Evolutionary conservation across 2,888 invertebrate species (phyloP).

Genomic region (Perizoma flavofasciatum): DNA sequence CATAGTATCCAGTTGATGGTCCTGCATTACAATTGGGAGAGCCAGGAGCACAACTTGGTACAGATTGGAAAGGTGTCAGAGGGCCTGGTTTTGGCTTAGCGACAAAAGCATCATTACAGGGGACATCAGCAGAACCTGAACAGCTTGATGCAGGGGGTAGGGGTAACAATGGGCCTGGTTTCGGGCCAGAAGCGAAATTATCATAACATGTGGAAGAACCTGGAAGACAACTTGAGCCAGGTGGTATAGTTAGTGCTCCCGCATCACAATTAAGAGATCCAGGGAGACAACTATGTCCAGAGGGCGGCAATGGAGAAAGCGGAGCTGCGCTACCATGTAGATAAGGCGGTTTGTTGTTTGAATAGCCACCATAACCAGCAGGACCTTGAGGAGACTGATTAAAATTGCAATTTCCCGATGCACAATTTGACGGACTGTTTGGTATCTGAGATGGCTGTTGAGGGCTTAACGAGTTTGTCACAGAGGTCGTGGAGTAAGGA

Average conservation of each 20-base stretch:
- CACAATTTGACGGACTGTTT: slow-evolving; percentile 36
- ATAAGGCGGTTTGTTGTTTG: slow-evolving; percentile 18
- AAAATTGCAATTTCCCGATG: slow-evolving; percentile 43
- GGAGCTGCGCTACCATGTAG: slow-evolving; percentile 11
- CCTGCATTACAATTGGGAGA: slow-evolving; percentile 20
- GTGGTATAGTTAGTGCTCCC: slow-evolving; percentile 2
- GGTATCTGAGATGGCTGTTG: slow-evolving; percentile 6
- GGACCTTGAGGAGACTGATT: slow-evolving; percentile 21
- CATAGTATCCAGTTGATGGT: slow-evolving; percentile 1
- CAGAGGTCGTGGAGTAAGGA: slow-evolving; percentile 21
- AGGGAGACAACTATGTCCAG: slow-evolving; percentile 18
- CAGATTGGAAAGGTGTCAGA: slow-evolving; percentile 2
- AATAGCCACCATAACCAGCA: slow-evolving; percentile 14
- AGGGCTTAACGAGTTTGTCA: slow-evolving; percentile 15
- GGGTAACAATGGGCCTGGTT: neutral
- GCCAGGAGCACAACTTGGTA: slow-evolving; percentile 21
- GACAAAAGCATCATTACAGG: slow-evolving; percentile 19
- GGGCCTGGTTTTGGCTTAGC: neutral
- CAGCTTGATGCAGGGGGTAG: neutral
- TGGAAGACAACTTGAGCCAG: slow-evolving; percentile 11
- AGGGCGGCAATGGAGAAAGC: slow-evolving; percentile 3
- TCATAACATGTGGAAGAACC: slow-evolving; percentile 14
- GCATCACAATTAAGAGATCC: slow-evolving; percentile 23
- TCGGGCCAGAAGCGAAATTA: slow-evolving; percentile 2
- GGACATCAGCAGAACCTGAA: neutral